Base-by-base conservation (phyloP, 2,888 invertebrate genomes). In the Cylindroiulus punctatus region DNA sequence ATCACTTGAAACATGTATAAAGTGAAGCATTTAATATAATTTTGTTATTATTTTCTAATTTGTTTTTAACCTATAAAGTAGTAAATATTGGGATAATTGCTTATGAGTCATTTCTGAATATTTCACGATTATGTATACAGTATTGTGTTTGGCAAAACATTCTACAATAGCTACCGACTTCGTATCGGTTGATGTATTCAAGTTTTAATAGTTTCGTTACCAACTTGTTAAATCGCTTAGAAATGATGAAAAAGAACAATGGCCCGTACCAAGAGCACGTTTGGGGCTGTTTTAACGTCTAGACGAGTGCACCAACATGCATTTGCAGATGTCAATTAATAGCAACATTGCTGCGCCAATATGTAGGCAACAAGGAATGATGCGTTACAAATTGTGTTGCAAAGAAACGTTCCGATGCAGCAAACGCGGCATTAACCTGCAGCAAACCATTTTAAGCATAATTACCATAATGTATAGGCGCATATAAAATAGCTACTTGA, bases 401-500 rank as follows among this genome's bases (percentile, higher is more conserved):
- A 8, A 65, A 65, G 65, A 26, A 65, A 65, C 19, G n/a, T 52
- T 52, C 14, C 10, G 52, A n/a, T 3, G 52, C 52, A 52, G 52
- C n/a, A 52, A n/a, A 10, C n/a, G 26, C 65, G 26, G 22, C 26
- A 26, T 65, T 65, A 8, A 26, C 22, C 65, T 12, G 0, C n/a
- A 65, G 10, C 8, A 10, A 26, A 8, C 10, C 57, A 57, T 57
- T 57, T 57, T 57, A 57, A 7, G n/a, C n/a, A 57, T n/a, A 57
- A 7, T n/a, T n/a, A n/a, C n/a, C 57, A n/a, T n/a, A 57, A n/a
- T n/a, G 57, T 57, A n/a, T 0, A 0, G 7, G 57, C 22, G 57
- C 57, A 57, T 57, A 57, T 57, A 22, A 57, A 57, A 57, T 57
- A 19, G 57, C 57, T 52, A 22, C n/a, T n/a, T 57, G n/a, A 57